A percentile compares a stretch with the other conserved stretches of the same genome.
phyloP scores from a whole-genome alignment of 2,888 invertebrate species.

The Eubasilissa splendida region DNA sequence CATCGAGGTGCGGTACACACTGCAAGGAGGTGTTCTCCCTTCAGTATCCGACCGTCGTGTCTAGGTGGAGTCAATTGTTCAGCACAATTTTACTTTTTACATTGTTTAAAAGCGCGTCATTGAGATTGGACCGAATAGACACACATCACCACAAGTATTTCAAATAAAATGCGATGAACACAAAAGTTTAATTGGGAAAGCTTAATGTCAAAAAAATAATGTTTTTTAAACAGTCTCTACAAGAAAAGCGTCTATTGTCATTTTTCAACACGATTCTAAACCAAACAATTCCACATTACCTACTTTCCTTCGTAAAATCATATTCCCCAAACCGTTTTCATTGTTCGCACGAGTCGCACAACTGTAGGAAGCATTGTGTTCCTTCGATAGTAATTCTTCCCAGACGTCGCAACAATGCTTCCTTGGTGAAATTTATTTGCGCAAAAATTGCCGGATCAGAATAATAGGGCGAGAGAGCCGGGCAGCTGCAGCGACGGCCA shows the following conservation, averaged over 20 bases:
- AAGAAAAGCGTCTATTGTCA: not conserved
- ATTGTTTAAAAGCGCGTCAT: conserved; percentile 16
- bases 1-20: conserved; percentile 1
- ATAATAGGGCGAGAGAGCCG: conserved; percentile 34
- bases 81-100: not conserved
- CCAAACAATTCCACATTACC: not conserved
- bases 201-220: too few relatives aligned
- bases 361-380: conserved; percentile 14
- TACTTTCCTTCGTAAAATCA: conserved; percentile 14
- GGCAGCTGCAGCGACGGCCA: conserved; percentile 36
- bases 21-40: not conserved
- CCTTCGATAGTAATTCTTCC: conserved; percentile 33
- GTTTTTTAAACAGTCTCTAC: too few relatives aligned
- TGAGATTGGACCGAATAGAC: not conserved
- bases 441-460: conserved; percentile 39
- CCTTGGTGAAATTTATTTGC: conserved; percentile 46
- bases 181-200: too few relatives aligned
- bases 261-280: conserved; percentile 5
- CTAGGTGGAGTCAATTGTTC: not conserved
- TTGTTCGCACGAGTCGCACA: conserved; percentile 37
- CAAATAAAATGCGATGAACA: too few relatives aligned
- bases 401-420: conserved; percentile 39
- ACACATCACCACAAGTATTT: too few relatives aligned
- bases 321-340: conserved; percentile 40
- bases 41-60: not conserved